These are phyloP conservation scores for rabbit (Oryctolagus cuniculus) DNA, from an alignment of 2,113 vertebrate genomes.

Conservation along the genomic window mOryCun1.1 NC_091451.1:44498001-44498500, in stretches of 20 bases:
- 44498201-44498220: too few species aligned
- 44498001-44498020: too few species aligned
- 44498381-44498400: background rate
- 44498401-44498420: background rate
- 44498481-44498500: background rate
- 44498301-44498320: background rate
- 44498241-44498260: background rate
- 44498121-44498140: background rate
- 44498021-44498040: too few species aligned
- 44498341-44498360: background rate
- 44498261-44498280: background rate
- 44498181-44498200: background rate
- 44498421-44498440: background rate
- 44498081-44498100: too few species aligned
- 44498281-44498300: background rate
- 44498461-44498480: fast-evolving
- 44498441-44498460: background rate
- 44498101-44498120: too few species aligned
- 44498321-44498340: background rate
- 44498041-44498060: background rate
- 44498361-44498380: background rate
- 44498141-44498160: background rate
- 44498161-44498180: too few species aligned
- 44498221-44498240: background rate
- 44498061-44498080: background rate